Percentiles rank a stretch among this genome's conserved stretches.
These are phyloP conservation scores for Entomyzon cyanotis DNA, from an alignment of 2,113 vertebrate genomes.

Conservation along the genomic window DNA sequence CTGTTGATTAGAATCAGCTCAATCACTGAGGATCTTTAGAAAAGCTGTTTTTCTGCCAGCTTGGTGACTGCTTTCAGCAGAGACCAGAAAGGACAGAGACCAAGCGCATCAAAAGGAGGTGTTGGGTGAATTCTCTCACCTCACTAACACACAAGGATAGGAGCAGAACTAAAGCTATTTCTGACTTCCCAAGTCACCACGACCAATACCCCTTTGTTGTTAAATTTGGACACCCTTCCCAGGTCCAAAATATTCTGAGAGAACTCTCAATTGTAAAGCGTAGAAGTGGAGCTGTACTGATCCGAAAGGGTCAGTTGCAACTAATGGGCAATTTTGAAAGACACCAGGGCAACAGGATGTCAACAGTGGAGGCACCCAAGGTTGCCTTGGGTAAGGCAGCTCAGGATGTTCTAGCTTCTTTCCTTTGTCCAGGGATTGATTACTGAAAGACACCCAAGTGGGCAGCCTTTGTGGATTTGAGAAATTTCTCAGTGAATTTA, in stretches of 20 bases:
- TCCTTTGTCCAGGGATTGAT: background rate
- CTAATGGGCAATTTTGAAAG: background rate
- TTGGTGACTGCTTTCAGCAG: background rate
- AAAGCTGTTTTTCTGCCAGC: background rate
- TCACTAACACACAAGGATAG: background rate
- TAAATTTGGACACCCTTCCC: background rate
- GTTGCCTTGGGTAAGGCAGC: background rate
- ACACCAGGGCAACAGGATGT: background rate
- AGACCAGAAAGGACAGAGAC: background rate
- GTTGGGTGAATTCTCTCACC: background rate
- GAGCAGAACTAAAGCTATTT: background rate
- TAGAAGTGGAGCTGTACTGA: background rate
- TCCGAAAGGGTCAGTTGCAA: background rate
- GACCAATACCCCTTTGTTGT: background rate
- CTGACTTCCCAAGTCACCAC: background rate
- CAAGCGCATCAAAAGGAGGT: background rate
- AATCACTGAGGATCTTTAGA: background rate
- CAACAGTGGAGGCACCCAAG: background rate
- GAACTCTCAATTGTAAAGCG: background rate
- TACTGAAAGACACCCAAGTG: background rate
- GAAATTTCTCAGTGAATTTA: background rate
- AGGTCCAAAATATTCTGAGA: background rate
- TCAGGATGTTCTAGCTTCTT: background rate
- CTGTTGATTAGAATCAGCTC: background rate
- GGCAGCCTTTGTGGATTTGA: background rate